Base-by-base conservation (phyloP, 1,140 invertebrate species). In the Ctenoplectra terminalis region DNA sequence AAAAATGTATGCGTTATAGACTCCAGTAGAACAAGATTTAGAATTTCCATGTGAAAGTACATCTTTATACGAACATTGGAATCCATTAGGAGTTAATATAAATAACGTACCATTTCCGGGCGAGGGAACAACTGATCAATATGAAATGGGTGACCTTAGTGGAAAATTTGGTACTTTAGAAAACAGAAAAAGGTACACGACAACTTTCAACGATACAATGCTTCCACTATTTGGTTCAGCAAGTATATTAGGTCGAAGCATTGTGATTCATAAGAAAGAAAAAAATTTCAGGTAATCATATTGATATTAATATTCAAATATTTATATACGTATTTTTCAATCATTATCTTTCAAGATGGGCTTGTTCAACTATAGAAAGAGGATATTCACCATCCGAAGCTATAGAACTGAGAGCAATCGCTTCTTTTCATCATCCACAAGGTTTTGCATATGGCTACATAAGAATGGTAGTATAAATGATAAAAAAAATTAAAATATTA, bases 381-480 rank as follows among this genome's bases (percentile, higher is more conserved):
- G 98, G 98, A 9, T 98, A 98, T 91, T 96, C 97, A 78, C 97
- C 97, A 1, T 96, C 96, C 6, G 97, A 98, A 92, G 97, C 97
- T 2, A 92, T 96, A 77, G 97, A 99, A 94, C 94, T 98, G 48
- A 94, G 97, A 67, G 98, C 96, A 9, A 97, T 99, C 84, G 98
- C 98, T 7, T 98, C 97, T 0, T 99, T 99, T 92, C 97, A 99
- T 94, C 97, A 98, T 95, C 97, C 97, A 0, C 94, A 95, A 15
- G 98, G 98, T 1, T 97, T 96, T 93, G 96, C 97, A 2, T 96
- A 96, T 91, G 98, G 98, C 29, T 98, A 98, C 88, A 95, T 99
- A 34, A 95, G 96, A 94, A 96, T 99, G 96, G 96, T 97, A 92
- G 78, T 54, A 13, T 31, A 29, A 40, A 71, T n/a, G 48, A 26